Evolutionary conservation across 2,113 vertebrate genomes (phyloP).

Genomic region (Dinomys branickii): DNA sequence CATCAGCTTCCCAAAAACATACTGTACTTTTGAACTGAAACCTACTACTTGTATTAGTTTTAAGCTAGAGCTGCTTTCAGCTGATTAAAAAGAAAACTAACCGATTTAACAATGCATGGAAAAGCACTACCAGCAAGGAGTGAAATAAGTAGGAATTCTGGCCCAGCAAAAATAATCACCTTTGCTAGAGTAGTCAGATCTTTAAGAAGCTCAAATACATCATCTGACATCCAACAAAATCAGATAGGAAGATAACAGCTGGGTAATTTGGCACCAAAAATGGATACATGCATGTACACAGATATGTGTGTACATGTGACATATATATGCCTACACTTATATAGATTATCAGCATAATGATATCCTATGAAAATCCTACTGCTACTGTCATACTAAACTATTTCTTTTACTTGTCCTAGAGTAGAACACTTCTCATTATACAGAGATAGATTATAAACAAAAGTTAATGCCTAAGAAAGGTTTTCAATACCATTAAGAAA

Average conservation of each 20-base stretch:
- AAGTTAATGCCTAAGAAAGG: not conserved
- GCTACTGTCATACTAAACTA: not conserved
- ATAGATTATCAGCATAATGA: not conserved
- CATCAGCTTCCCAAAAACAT: not conserved
- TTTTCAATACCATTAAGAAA: slow-evolving; percentile 15
- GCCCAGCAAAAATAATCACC: not conserved
- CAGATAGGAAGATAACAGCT: not conserved
- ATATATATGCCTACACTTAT: not conserved
- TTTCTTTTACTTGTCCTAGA: not conserved
- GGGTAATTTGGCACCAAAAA: not conserved
- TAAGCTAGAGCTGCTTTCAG: not conserved
- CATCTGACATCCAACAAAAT: not conserved
- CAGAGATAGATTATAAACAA: not conserved
- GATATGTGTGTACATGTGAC: not conserved
- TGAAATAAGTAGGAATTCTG: slow-evolving; percentile 47
- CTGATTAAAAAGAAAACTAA: slow-evolving; percentile 36
- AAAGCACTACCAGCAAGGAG: not conserved
- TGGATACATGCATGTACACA: not conserved
- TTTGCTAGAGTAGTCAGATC: not conserved
- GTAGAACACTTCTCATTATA: not conserved
- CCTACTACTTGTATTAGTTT: not conserved
- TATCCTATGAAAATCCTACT: not conserved
- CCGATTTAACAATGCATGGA: not conserved
- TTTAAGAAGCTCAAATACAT: not conserved
- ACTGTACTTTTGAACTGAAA: slow-evolving; percentile 34